Evolutionary conservation across 2,113 vertebrate species (phyloP), one percentile per base, ranked within the genome.

Genomic region (Pelobates fuscus): DNA sequence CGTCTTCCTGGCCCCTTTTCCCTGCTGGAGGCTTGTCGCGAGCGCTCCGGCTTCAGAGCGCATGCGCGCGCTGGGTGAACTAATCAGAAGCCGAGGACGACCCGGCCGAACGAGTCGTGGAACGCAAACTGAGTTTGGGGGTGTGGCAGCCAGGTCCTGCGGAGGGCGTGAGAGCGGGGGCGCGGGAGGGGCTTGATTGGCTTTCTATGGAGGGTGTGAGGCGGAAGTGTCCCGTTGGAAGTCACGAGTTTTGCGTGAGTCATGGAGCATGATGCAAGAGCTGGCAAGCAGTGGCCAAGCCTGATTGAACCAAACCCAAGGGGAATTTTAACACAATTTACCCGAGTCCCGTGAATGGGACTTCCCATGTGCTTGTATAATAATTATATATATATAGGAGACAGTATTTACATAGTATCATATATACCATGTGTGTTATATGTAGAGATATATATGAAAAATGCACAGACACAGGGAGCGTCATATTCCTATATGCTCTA

Each of bases 211-310:
- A 7, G 20, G 23, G 10, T 10, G 61, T 43, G 10, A 21, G 23
- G 64, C 63, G 72, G 72, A 76, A 74, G 71, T 74, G 71, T 66
- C n/a, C 2, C 5, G 71, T 59, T 74, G 71, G 71, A 74, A 67
- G n/a, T 76, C 72, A 76, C 72, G 63, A 14, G 72, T 17, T 30
- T 18, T 54, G 14, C 8, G 43, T 76, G 72, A 76, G n/a, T 76
- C 63, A 76, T 21, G 29, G 52, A 0, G 63, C n/a, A 27, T 76
- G 72, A 76, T 76, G 72, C 63, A 76, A 76, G 37, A 49, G 54
- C 63, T 67, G 72, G 72, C 72, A 76, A 76, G 55, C 63, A 8
- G 63, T 18, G 54, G 63, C 54, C 54, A 60, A 49, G 25, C 26
- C 25, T n/a, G 6, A 14, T 23, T 2, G 69, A 26, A 2, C 26